Conservation (phyloP, 2,113 vertebrate species). For the Coryphaenoides rupestris region DNA sequence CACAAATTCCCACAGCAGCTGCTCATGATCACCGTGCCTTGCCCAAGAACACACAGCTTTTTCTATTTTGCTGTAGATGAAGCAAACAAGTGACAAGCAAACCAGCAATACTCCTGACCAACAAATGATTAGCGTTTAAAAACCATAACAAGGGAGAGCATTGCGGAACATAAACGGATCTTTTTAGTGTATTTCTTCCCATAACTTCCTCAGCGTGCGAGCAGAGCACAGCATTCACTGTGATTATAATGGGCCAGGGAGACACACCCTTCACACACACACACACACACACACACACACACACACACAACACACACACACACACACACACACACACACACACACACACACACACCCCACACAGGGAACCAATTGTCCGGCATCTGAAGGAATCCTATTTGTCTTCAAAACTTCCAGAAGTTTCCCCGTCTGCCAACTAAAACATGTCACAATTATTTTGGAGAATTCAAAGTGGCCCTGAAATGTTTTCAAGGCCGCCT, state of each 20-base stretch:
- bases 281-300: not conserved
- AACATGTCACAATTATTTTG: not conserved
- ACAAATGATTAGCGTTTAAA: too few relatives aligned
- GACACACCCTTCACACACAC: conserved; percentile 29
- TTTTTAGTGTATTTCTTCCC: not conserved
- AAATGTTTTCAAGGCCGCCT: not conserved
- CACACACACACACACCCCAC: conserved; percentile 4
- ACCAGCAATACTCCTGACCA: too few relatives aligned
- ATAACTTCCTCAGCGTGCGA: conserved; percentile 18
- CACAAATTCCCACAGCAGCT: too few relatives aligned
- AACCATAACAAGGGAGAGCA: not conserved
- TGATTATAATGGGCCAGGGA: conserved; percentile 30
- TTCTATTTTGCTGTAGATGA: too few relatives aligned
- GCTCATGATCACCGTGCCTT: too few relatives aligned
- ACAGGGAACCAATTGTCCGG: conserved; percentile 4
- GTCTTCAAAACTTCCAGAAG: conserved; percentile 1
- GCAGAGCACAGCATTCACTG: conserved; percentile 35
- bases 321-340: conserved; percentile 6
- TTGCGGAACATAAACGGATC: not conserved
- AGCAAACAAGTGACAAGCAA: too few relatives aligned
- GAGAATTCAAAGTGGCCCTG: not conserved
- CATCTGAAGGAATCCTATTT: not conserved
- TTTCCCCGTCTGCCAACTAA: not conserved
- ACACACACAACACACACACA: not conserved
- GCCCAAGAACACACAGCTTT: too few relatives aligned